Base-by-base conservation (phyloP, 1,140 invertebrate genomes). In the Streblospio benedicti region DNA sequence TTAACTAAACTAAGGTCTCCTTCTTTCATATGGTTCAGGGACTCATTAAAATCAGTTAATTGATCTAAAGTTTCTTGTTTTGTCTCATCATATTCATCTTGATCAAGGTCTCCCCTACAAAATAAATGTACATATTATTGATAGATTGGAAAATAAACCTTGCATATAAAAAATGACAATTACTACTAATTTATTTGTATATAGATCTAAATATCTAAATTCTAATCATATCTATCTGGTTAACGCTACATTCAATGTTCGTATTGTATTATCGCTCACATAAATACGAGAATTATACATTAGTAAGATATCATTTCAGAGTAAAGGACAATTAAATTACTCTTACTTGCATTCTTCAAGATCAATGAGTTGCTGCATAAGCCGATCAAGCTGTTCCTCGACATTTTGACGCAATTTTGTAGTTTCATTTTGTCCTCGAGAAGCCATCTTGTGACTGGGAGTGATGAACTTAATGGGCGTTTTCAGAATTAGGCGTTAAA, bases 41-140 rank as follows among this genome's bases (percentile, higher is more conserved):
- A 86, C 33, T 82, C 79, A 69, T 86, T 85, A 61, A 90, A 84
- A 74, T 89, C 87, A 68, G 83, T 82, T 20, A 90, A 71, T 69
- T 89, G 87, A 61, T 89, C 86, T 65, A 87, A 76, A 0, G 87
- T 89, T 61, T 88, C 86, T 64, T 82, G 75, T 73, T 85, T 86
- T 18, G 83, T 83, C 73, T 88, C 86, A 62, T 85, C 81, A 77
- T 88, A 90, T 72, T 87, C 86, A 41, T 81, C 79, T 12, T 69
- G 65, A 12, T 85, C 83, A 35, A 90, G 65, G 25, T 86, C 84
- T 69, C 82, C 80, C 70, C 87, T 75, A 65, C 45, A 69, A 65
- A 49, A n/a, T 44, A 41, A 55, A 60, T n/a, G n/a, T n/a, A n/a
- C n/a, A n/a, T n/a, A 49, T 20, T n/a, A 31, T 23, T 44, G 30